Evolutionary conservation across 2,113 vertebrate species (phyloP), one percentile per base, ranked within the genome.

Genomic region (Seriola dumerili): DNA sequence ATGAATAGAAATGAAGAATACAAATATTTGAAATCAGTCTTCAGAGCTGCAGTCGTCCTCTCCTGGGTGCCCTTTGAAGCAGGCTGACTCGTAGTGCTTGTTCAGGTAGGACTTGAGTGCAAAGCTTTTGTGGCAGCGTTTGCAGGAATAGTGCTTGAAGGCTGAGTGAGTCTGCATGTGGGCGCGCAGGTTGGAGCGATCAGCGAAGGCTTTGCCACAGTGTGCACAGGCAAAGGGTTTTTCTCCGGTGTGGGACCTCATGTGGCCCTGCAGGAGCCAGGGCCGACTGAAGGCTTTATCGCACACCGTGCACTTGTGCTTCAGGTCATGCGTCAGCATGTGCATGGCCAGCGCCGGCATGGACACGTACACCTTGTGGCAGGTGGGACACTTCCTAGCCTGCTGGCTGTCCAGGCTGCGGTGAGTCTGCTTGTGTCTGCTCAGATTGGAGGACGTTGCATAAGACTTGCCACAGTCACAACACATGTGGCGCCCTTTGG

Each of bases 291-390:
- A 97, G 61, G 97, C 96, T 91, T 97, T 97, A 71, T 96, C 94
- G 66, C 97, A 97, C 78, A 96, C 94, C 21, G 89, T 88, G 86
- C 97, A 97, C 91, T 97, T 96, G 90, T 97, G 97, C 94, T 96
- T 96, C 91, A 97, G 95, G 95, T 97, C 95, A 79, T 97, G 97
- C 84, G 97, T 97, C 55, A 97, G 94, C 92, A 97, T 93, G 93
- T 97, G 97, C 97, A 97, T 97, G 82, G 97, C 96, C 93, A 97
- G 94, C 72, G 97, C 97, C 32, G 97, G 97, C 96, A 97, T 97
- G 92, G 97, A 97, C 86, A 97, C 97, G 78, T 97, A 97, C 0
- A 90, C 95, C 83, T 97, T 97, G 88, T 96, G 94, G 40, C 97
- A 97, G 62, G 97, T 97, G 11, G 97, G 96, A 58, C 97, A 98